Evolutionary conservation across 2,888 invertebrate species (phyloP).

Genomic region (Synanthedon andrenaeformis): DNA sequence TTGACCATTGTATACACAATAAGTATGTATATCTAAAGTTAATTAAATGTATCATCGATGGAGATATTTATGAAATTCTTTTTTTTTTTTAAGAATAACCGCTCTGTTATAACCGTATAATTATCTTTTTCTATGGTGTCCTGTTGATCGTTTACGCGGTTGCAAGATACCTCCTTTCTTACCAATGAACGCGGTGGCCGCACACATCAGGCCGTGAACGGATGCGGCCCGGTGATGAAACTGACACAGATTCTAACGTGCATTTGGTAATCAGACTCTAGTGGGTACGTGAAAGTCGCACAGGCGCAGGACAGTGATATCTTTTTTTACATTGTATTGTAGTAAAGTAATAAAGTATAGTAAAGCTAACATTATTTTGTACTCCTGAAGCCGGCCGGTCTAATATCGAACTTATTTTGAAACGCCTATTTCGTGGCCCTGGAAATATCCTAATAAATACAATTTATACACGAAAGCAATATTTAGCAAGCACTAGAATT

Average conservation of each 20-base stretch:
- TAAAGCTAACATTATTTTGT: no score
- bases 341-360: not conserved
- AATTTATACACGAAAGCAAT: no score
- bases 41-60: no score
- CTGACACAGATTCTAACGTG: slow-evolving; percentile 69
- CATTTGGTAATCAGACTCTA: slow-evolving; percentile 68
- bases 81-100: no score
- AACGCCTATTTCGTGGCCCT: no score
- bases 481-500: no score
- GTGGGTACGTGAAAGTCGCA: slow-evolving; percentile 60
- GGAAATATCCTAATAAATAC: no score
- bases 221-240: slow-evolving; percentile 65
- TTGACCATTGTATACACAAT: not conserved
- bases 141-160: not conserved
- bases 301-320: slow-evolving; percentile 58
- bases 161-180: slow-evolving; percentile 3
- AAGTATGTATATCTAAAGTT: not conserved
- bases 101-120: no score
- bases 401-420: no score
- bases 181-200: not conserved
- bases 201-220: slow-evolving; percentile 21
- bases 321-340: slow-evolving; percentile 63
- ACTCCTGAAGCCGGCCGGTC: not conserved
- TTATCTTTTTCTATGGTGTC: no score
- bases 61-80: no score